Evolutionary conservation across 2,113 vertebrate species (phyloP), one percentile per base, ranked within the genome.

Genomic region (Urocitellus parryii): DNA sequence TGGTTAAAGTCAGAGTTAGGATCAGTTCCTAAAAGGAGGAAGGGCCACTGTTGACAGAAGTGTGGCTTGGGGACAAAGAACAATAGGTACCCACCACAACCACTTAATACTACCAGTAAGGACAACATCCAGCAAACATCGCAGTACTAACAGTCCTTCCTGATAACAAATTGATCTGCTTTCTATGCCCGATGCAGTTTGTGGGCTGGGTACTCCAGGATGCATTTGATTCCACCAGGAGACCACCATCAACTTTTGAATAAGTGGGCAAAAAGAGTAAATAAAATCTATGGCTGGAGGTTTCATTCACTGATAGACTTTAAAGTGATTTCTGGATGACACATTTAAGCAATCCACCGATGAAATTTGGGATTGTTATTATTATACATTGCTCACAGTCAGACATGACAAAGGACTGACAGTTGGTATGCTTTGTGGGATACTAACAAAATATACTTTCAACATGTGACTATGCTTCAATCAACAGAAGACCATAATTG

Each of bases 381-480:
- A 63, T 53, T 56, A n/a, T 42, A 56, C 82, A 45, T 24, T 91
- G 82, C 51, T 76, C 51, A 18, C 74, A 94, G 82, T 65, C 56
- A 96, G 74, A 95, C 67, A 89, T 4, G 88, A 94, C 95, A 95
- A 76, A 92, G 77, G 88, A 58, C 84, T 95, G 87, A 84, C 70
- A 84, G 91, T 53, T 77, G 85, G 92, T 70, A 81, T 74, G 72
- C 48, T 92, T 45, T 92, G 91, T 92, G 95, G 96, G 82, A 84
- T 88, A 77, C 94, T 91, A 94, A 89, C 79, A 96, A 96, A 97
- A 96, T 45, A 96, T 2, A 79, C 86, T 95, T 90, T 63, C 63
- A 96, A 90, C 90, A 93, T 78, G 96, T 81, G 87, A 95, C 58
- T 89, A 67, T 96, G 93, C 83, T 91, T 96, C 94, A 93, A 89